These are phyloP conservation scores for Caerostris extrusa DNA, from an alignment of 1,140 invertebrate species.

Conservation along the genomic window DNA sequence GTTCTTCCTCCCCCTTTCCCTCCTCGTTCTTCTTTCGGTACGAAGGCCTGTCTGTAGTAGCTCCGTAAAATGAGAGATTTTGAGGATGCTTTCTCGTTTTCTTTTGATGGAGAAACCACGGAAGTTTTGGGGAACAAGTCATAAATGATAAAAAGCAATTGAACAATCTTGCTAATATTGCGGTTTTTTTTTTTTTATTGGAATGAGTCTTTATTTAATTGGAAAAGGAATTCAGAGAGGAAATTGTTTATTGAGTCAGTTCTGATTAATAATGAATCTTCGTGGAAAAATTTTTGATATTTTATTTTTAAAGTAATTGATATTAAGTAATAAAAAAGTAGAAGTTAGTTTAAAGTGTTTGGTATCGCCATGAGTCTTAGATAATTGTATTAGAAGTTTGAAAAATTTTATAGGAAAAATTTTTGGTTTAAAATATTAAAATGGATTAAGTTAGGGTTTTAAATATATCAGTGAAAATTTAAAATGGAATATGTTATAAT, in stretches of 20 bases:
- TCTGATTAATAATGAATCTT: neutral
- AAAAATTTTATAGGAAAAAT: too few species aligned
- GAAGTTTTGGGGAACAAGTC: neutral
- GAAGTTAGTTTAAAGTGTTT: too few species aligned
- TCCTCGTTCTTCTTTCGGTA: neutral
- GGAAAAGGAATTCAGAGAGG: neutral
- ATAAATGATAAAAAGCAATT: conserved; percentile 7
- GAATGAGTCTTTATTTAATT: neutral
- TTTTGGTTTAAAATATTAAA: too few species aligned
- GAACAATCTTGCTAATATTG: neutral
- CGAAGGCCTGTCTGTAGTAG: neutral
- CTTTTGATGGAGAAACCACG: neutral
- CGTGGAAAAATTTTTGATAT: too few species aligned
- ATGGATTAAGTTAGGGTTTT: too few species aligned
- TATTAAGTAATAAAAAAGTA: too few species aligned
- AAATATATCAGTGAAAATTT: too few species aligned
- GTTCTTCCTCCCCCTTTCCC: neutral
- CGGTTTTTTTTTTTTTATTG: neutral
- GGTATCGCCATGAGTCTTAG: too few species aligned
- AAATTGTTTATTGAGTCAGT: neutral
- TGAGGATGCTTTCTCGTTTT: neutral
- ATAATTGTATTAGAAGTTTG: too few species aligned
- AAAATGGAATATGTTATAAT: too few species aligned
- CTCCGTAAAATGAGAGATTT: neutral
- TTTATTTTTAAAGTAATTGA: too few species aligned